These are phyloP conservation scores for Serripes groenlandicus DNA, from an alignment of 2,888 invertebrate species.

Conservation along the genomic window DNA sequence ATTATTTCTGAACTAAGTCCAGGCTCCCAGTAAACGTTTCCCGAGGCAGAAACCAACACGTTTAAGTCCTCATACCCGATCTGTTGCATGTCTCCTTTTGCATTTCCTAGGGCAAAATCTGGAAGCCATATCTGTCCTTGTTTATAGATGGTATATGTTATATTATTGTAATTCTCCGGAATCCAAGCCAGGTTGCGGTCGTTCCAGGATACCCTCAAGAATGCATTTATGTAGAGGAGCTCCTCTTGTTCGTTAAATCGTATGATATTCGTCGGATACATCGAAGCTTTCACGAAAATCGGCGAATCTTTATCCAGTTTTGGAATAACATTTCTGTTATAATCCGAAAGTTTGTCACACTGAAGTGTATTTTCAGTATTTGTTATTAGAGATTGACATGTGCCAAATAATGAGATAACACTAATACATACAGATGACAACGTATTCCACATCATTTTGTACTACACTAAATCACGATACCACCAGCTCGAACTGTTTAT, in stretches of 20 bases:
- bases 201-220: background rate
- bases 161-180: background rate
- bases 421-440: too few species aligned
- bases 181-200: background rate
- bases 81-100: background rate
- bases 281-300: background rate
- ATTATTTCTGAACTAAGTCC: background rate
- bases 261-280: background rate
- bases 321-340: background rate
- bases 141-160: background rate
- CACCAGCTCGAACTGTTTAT: too few species aligned
- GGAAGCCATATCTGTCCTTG: background rate
- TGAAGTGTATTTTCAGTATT: background rate
- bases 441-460: too few species aligned
- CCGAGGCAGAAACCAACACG: background rate
- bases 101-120: background rate
- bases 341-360: background rate
- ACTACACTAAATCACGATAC: too few species aligned
- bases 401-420: too few species aligned
- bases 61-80: background rate
- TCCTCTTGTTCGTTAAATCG: conserved; percentile 3
- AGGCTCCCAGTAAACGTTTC: background rate
- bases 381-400: background rate
- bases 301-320: background rate
- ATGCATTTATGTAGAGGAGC: background rate